Base-by-base conservation (phyloP, 2,113 vertebrate species). In the Condylura cristata region DNA sequence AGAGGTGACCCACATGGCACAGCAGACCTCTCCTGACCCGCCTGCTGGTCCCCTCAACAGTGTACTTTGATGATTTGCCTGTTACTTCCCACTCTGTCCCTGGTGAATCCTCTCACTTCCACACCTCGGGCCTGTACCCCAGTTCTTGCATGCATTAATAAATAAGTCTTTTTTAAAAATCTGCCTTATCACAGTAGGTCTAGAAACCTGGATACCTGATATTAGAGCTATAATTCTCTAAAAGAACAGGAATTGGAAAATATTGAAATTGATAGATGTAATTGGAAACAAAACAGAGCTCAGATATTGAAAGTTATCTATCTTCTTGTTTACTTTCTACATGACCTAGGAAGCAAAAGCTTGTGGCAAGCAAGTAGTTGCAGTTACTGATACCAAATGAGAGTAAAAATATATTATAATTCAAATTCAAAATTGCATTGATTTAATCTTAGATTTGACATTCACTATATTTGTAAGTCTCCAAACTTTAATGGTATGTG, bases 401-500 rank as follows among this genome's bases (percentile, higher is more conserved):
- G 90, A 80, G 20, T 60, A 58, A 76, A 95, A 90, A 79, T n/a
- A 61, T 6, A 8, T 44, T 87, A 58, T 90, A 37, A 81, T 93
- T 86, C 63, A 89, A 53, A 22, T 85, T 92, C 61, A 93, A 91
- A 86, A 70, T 17, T 75, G 56, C 12, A 24, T 72, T 85, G 48
- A 90, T 72, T 76, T 76, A 32, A 56, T 79, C 4, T 72, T 89
- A 58, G 2, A 70, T 46, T 58, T 86, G 14, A 68, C 48, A 76
- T 56, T 66, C 18, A 85, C n/a, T 88, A 58, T 32, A 51, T 72
- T 91, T 91, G 83, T 2, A 95, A 95, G 89, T n/a, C 39, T 90
- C 34, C 76, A 76, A 17, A 70, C 63, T 60, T 11, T 56, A 89
- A 30, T 18, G 4, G 28, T 56, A 30, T 22, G 20, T 65, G 34